Conservation (phyloP, 2,888 invertebrate genomes). For the Gandaritis pyraliata region DNA sequence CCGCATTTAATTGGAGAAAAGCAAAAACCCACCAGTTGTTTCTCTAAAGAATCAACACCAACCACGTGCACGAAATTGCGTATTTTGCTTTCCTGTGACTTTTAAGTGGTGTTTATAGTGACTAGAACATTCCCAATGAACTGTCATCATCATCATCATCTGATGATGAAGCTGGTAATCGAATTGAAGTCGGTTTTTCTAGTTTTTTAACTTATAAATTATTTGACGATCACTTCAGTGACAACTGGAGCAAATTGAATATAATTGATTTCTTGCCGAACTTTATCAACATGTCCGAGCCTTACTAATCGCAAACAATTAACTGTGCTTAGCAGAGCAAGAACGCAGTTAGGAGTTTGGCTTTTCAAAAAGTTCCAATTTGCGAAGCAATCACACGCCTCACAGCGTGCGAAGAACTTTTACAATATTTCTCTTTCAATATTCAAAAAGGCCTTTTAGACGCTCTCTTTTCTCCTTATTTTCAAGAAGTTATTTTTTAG, state of each 20-base stretch:
- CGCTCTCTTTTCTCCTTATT: background rate
- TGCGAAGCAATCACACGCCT: constrained; percentile 29
- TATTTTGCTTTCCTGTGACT: too few relatives aligned
- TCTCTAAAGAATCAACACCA: too few relatives aligned
- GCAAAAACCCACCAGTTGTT: too few relatives aligned
- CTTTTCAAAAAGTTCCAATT: constrained; percentile 19
- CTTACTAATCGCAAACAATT: constrained; percentile 16
- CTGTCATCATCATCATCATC: too few relatives aligned
- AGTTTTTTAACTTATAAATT: too few relatives aligned
- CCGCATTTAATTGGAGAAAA: too few relatives aligned
- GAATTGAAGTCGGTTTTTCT: too few relatives aligned
- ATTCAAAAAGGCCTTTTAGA: constrained; percentile 35
- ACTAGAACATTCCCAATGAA: too few relatives aligned
- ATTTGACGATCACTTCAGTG: too few relatives aligned
- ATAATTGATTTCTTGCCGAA: background rate
- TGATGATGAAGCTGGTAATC: too few relatives aligned
- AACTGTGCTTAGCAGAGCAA: constrained; percentile 24
- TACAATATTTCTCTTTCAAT: constrained; percentile 41
- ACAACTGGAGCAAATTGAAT: constrained; percentile 1
- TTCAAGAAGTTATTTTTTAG: background rate
- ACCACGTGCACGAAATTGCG: too few relatives aligned
- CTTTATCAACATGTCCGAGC: background rate
- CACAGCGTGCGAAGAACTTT: constrained; percentile 25
- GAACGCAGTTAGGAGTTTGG: constrained; percentile 26
- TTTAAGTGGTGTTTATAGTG: too few relatives aligned